phyloP scores from a whole-genome alignment of 1,140 invertebrate genomes.

The Artemia franciscana region DNA sequence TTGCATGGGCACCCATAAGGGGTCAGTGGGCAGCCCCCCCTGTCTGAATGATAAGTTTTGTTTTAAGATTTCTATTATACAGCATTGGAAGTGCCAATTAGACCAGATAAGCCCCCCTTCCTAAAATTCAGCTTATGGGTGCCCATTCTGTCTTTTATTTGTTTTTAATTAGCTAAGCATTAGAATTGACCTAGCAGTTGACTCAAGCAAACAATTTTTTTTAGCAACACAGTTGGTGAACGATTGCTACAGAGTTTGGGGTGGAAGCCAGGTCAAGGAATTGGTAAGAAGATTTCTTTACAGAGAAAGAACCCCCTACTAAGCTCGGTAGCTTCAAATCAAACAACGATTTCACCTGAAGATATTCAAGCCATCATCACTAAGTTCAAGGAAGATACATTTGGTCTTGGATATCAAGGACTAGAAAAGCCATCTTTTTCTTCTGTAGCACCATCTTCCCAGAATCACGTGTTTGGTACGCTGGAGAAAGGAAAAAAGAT shows the following conservation, averaged over 20 bases:
- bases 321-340: background rate
- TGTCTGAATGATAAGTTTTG: no score
- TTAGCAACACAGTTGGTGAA: slow-evolving; percentile 63
- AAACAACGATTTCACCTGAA: slow-evolving; percentile 31
- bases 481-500: slow-evolving; percentile 36
- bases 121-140: no score
- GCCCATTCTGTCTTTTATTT: no score
- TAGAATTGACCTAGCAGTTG: no score
- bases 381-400: slow-evolving; percentile 49
- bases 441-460: slow-evolving; percentile 25
- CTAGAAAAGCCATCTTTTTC: slow-evolving; percentile 23
- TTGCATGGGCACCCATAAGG: no score
- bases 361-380: slow-evolving; percentile 46
- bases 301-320: slow-evolving; percentile 27
- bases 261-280: slow-evolving; percentile 71
- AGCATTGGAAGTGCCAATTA: no score
- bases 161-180: no score
- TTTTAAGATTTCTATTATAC: no score
- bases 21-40: no score
- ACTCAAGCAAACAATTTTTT: no score
- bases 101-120: no score
- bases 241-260: slow-evolving; percentile 61
- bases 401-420: slow-evolving; percentile 73
- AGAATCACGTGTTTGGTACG: slow-evolving; percentile 22
- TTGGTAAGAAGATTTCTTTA: slow-evolving; percentile 38